Evolutionary conservation across 37 sponge, comb jelly and placozoan genomes (phyloP).

Genomic region (Axinella damicornis): DNA sequence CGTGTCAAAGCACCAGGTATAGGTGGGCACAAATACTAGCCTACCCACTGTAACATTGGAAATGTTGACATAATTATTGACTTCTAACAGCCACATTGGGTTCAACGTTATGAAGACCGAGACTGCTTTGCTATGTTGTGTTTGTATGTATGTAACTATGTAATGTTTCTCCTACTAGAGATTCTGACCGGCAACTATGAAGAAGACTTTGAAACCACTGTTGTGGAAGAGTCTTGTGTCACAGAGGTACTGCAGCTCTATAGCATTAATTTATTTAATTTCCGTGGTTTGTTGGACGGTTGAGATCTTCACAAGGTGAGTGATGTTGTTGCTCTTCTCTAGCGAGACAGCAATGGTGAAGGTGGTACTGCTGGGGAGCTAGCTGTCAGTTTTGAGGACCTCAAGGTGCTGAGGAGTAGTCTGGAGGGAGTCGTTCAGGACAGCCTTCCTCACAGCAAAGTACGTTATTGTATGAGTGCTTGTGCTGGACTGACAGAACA

Average conservation of each 20-base stretch:
- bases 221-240: neutral
- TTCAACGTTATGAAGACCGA: neutral
- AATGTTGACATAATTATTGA: no score
- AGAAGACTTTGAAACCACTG: slow-evolving; percentile 76
- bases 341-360: no score
- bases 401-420: slow-evolving; percentile 11
- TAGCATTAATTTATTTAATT: no score
- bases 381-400: slow-evolving; percentile 18
- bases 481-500: no score
- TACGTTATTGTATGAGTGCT: no score
- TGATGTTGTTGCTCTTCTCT: no score
- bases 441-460: neutral
- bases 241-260: neutral
- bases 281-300: no score
- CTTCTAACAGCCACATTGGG: no score
- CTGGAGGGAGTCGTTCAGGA: slow-evolving; percentile 4
- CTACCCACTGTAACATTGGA: no score
- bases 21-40: neutral
- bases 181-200: slow-evolving; percentile 80
- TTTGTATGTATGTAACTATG: neutral
- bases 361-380: neutral
- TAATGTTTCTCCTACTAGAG: no score
- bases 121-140: neutral
- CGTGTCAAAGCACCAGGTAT: slow-evolving; percentile 70
- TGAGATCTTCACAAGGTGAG: no score